Base-by-base conservation (phyloP, 2,797 vertebrate genomes). In the Aulostomus chinensis region DNA sequence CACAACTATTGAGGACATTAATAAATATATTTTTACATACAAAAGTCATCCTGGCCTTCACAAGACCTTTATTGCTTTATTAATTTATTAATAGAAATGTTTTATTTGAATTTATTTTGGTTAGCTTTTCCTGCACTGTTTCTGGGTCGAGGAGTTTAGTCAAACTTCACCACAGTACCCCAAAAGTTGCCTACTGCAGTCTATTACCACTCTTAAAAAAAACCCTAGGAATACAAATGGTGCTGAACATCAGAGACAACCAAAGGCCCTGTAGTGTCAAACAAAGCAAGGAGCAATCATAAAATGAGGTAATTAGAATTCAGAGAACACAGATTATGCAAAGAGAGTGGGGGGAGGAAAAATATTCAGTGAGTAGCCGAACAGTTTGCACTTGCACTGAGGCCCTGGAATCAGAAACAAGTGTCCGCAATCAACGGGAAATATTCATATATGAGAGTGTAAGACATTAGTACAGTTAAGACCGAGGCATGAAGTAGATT, bases 321-420 rank as follows among this genome's bases (percentile, higher is more conserved):
- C 49, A 65, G 54, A 65, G 47, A 64, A 69, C 61, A 70, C 4
- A 54, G 62, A 65, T n/a, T 74, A 69, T 68, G 60, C 50, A 62
- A 48, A 69, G 40, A 48, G 47, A 69, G 75, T 20, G 50, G 66
- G 64, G 56, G 43, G 53, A 72, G 40, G 28, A 53, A 28, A 17
- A 21, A 30, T 10, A 70, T 66, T 65, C 49, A 78, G 66, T 38
- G 22, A 26, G 51, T 20, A 77, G 74, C 43, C 58, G 59, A 69
- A 74, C 48, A 73, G 55, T 72, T 71, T 68, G 60, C 36, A 67
- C 32, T 3, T 63, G 70, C 67, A 61, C 38, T 37, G 55, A 83
- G 77, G 62, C 54, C 75, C 85, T 85, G 78, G 50, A 83, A 85
- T 56, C 62, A 77, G 40, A 71, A 58, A 76, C 37, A n/a, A n/a